A percentile compares a stretch with the other conserved stretches of the same genome.
These are phyloP conservation scores for Achlya flavicornis DNA, from an alignment of 2,888 invertebrate genomes.

Conservation along the genomic window DNA sequence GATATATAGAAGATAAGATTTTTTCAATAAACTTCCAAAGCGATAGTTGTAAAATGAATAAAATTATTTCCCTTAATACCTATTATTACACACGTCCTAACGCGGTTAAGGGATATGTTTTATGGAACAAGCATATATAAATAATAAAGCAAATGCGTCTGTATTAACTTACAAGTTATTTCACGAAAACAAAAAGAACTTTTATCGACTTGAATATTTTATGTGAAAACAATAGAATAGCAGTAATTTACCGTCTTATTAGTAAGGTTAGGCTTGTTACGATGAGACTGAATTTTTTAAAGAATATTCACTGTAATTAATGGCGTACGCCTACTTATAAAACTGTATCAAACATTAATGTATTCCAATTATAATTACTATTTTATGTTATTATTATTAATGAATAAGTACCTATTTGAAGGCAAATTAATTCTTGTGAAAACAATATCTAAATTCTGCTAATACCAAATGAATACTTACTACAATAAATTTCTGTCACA, in stretches of 20 bases:
- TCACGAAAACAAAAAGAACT: conserved; percentile 26
- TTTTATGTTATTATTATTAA: background rate
- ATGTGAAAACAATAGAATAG: conserved; percentile 27
- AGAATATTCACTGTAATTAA: conserved; percentile 16
- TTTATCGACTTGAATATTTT: conserved; percentile 24
- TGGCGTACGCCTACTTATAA: background rate
- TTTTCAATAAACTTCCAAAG: no score
- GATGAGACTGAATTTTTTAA: conserved; percentile 25
- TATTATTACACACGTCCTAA: background rate
- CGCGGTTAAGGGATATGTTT: background rate
- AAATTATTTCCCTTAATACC: background rate
- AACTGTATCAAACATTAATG: background rate
- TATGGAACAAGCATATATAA: background rate
- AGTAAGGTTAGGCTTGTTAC: conserved; percentile 25
- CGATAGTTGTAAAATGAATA: background rate
- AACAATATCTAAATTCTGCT: background rate
- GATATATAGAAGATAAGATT: no score
- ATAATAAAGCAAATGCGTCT: background rate
- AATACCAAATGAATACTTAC: background rate
- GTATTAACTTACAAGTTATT: conserved; percentile 9
- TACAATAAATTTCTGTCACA: background rate
- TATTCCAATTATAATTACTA: background rate
- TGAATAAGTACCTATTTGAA: no score
- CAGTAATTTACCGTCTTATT: conserved; percentile 38
- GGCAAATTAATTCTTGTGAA: background rate